Conservation (phyloP, 2,113 vertebrate species). For the Passer montanus region DNA sequence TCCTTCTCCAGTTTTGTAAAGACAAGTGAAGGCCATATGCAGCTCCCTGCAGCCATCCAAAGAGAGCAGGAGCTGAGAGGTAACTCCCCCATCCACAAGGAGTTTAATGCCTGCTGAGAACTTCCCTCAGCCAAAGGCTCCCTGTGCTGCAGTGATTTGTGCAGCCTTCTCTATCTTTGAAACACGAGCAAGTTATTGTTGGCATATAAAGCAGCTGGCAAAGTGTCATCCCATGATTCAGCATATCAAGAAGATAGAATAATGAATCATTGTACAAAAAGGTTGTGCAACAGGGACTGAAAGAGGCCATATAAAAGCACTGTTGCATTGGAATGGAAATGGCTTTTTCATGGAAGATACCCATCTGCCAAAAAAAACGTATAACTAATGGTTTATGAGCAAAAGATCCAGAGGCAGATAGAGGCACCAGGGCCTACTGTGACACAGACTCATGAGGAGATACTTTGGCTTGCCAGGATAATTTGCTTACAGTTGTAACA, state of each 20-base stretch:
- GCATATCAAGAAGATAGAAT: constrained; percentile 27
- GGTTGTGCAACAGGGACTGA: background rate
- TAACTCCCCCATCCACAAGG: background rate
- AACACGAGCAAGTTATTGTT: constrained; percentile 30
- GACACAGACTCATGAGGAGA: constrained; percentile 31
- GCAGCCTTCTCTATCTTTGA: background rate
- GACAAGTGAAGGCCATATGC: background rate
- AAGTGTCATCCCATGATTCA: constrained; percentile 49
- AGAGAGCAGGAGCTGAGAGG: background rate
- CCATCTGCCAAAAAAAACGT: constrained; percentile 2
- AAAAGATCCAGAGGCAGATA: constrained; percentile 46
- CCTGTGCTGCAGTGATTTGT: background rate
- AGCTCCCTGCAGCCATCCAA: background rate
- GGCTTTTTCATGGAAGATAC: constrained; percentile 8
- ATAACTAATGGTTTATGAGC: constrained; percentile 48
- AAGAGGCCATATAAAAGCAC: constrained; percentile 28
- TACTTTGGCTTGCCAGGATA: constrained; percentile 26
- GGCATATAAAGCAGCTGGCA: constrained; percentile 30
- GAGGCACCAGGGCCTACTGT: constrained; percentile 15
- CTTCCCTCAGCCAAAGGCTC: background rate
- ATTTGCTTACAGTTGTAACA: constrained; percentile 47
- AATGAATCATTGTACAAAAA: constrained; percentile 57
- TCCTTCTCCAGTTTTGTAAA: background rate
- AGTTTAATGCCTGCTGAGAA: constrained; percentile 23
- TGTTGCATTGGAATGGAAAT: constrained; percentile 21